A percentile compares a stretch with the other conserved stretches of the same genome.
These are phyloP conservation scores for Solenopsis invicta DNA, from an alignment of 1,140 invertebrate genomes.

Conservation along the genomic window DNA sequence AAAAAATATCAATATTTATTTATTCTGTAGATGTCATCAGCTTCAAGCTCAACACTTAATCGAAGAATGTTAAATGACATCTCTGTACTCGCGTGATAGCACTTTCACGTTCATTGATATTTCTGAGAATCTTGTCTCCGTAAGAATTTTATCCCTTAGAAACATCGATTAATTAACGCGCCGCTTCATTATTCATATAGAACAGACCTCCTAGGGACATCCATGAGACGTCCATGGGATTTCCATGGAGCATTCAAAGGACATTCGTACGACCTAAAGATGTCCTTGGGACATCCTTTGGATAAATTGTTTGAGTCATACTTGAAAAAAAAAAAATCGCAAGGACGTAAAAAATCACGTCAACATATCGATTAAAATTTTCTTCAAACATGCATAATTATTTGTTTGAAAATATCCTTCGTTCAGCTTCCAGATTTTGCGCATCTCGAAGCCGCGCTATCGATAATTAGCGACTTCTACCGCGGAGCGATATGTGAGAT, in stretches of 20 bases:
- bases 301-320: too few relatives aligned
- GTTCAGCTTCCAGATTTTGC: background rate
- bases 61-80: background rate
- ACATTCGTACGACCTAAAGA: too few relatives aligned
- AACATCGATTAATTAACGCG: background rate
- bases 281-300: too few relatives aligned
- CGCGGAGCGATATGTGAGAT: slow-evolving; percentile 13
- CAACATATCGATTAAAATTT: background rate
- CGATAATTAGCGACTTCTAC: background rate
- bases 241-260: too few relatives aligned
- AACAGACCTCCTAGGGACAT: too few relatives aligned
- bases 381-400: too few relatives aligned
- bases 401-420: background rate
- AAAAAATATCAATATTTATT: slow-evolving; percentile 1
- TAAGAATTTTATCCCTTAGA: background rate
- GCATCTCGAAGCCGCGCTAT: background rate
- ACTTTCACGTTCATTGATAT: background rate
- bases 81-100: background rate
- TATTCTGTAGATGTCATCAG: background rate
- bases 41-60: background rate
- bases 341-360: background rate
- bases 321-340: background rate
- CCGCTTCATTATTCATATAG: too few relatives aligned
- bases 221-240: too few relatives aligned
- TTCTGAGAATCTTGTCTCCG: background rate